phyloP scores from a whole-genome alignment of 37 sponge, comb jelly and placozoan species.

The Mnemiopsis leidyi region DNA sequence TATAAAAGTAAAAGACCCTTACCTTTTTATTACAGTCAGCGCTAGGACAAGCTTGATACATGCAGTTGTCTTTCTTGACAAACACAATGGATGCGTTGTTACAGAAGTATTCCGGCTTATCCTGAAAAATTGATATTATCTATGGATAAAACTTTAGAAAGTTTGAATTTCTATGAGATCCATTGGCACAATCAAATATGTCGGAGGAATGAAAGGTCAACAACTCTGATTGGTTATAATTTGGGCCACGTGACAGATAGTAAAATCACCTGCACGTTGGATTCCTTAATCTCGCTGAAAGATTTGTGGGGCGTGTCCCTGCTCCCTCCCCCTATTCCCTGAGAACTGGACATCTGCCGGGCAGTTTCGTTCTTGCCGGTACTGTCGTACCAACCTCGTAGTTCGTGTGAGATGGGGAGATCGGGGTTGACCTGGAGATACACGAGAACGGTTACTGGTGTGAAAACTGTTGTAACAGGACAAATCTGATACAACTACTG shows the following conservation, averaged over 20 bases:
- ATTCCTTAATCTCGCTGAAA: neutral
- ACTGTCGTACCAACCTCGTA: conserved; percentile 76
- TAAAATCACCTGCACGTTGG: conserved; percentile 10
- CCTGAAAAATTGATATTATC: too few species aligned
- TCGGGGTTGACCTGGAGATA: conserved; percentile 75
- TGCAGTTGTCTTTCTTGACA: conserved; percentile 78
- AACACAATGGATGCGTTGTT: conserved; percentile 70
- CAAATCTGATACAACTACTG: too few species aligned
- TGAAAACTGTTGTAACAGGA: too few species aligned
- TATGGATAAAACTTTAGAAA: too few species aligned
- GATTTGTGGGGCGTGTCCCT: conserved; percentile 29
- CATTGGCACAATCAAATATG: too few species aligned
- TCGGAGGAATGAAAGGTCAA: too few species aligned
- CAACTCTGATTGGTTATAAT: too few species aligned
- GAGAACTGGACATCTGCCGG: conserved; percentile 68
- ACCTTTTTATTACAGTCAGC: conserved; percentile 90
- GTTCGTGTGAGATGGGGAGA: conserved; percentile 74
- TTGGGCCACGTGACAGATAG: too few species aligned
- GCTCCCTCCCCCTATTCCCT: neutral
- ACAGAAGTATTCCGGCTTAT: conserved; percentile 65
- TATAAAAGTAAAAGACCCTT: too few species aligned
- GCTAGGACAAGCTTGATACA: conserved; percentile 83
- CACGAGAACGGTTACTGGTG: too few species aligned
- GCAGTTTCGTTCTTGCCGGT: conserved; percentile 72
- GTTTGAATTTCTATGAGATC: too few species aligned